Percentiles rank a stretch among this genome's conserved stretches.
phyloP scores from a whole-genome alignment of 2,888 invertebrate genomes.

The Meganola albula region DNA sequence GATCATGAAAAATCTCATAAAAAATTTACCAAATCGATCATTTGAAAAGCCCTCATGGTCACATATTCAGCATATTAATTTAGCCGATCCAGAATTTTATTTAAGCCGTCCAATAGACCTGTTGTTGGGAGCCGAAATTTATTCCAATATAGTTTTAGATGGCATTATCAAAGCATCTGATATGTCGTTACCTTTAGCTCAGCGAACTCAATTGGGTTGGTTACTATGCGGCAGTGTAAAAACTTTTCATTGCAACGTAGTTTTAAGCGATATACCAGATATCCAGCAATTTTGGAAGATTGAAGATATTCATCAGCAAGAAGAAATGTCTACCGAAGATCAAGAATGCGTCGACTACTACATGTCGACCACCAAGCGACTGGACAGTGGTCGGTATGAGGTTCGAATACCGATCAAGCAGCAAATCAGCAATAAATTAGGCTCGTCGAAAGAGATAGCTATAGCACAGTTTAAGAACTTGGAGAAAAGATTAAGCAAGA shows the following conservation, averaged over 20 bases:
- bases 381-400: constrained; percentile 1
- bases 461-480: constrained; percentile 2
- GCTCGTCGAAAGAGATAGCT: background rate
- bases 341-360: constrained; percentile 3
- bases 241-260: constrained; percentile 3
- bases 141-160: background rate
- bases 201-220: constrained; percentile 1
- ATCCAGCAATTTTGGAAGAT: constrained; percentile 4
- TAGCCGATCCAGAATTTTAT: constrained; percentile 4
- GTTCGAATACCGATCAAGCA: constrained; percentile 3
- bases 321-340: background rate
- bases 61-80: background rate
- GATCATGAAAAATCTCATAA: constrained; percentile 2
- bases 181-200: constrained; percentile 1
- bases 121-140: background rate
- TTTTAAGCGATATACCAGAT: constrained; percentile 2
- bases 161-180: constrained; percentile 1
- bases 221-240: background rate
- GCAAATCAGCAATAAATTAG: constrained; percentile 1
- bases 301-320: constrained; percentile 1
- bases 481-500: background rate
- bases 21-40: background rate
- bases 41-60: constrained; percentile 1
- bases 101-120: background rate
- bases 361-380: constrained; percentile 1